These are phyloP conservation scores for Gephyroberyx darwinii DNA, from an alignment of 2,797 vertebrate species.

Conservation along the genomic window DNA sequence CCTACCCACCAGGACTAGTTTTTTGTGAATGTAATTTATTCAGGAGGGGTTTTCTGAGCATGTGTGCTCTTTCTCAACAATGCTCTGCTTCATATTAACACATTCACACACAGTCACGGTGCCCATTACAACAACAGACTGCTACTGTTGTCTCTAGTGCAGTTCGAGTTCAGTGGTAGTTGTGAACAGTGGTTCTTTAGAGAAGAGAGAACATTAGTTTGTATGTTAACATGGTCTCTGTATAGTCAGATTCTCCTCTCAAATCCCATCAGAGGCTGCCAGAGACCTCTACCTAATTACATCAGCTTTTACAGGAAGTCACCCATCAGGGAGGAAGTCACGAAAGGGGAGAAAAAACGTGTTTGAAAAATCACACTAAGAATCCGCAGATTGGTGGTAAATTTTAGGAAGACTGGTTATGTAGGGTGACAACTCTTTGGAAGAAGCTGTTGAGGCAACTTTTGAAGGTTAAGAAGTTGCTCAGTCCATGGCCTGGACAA, in stretches of 20 bases:
- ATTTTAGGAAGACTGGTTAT: too few relatives aligned
- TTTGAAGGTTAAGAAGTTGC: constrained; percentile 3
- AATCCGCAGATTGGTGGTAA: too few relatives aligned
- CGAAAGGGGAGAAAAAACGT: constrained; percentile 51
- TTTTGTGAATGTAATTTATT: not conserved
- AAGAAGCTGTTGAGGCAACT: not conserved
- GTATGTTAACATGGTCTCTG: not conserved
- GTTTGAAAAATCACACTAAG: not conserved
- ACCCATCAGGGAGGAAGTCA: constrained; percentile 65
- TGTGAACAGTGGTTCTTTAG: not conserved
- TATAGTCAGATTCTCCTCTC: not conserved
- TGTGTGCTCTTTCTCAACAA: not conserved
- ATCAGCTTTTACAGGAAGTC: constrained; percentile 57
- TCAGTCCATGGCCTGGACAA: not conserved
- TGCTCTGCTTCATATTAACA: not conserved
- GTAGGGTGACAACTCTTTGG: not conserved
- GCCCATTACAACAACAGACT: not conserved
- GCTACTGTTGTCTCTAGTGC: not conserved
- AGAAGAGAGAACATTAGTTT: not conserved
- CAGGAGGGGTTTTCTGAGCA: not conserved
- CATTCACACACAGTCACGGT: not conserved
- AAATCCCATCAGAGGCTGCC: constrained; percentile 16
- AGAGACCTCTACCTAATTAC: constrained; percentile 46
- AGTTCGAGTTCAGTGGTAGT: not conserved
- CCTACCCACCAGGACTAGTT: not conserved